Percentiles rank a stretch among this genome's conserved stretches.
These are phyloP conservation scores for Acanthochromis polyacanthus DNA, from an alignment of 2,113 vertebrate genomes.

Conservation along the genomic window DNA sequence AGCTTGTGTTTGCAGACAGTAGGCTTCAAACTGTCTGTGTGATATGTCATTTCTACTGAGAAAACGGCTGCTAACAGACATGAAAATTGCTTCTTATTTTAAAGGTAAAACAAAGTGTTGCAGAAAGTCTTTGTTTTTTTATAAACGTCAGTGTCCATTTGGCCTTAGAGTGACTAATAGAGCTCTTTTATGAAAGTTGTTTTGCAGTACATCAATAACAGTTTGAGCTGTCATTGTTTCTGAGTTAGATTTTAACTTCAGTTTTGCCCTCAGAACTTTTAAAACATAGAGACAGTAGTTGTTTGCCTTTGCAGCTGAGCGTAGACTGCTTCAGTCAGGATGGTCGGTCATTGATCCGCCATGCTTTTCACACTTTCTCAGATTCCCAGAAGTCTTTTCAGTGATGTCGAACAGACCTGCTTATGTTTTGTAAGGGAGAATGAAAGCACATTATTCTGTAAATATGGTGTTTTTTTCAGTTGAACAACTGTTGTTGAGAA, in stretches of 20 bases:
- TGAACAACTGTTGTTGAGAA: conserved; percentile 1
- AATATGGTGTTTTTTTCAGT: conserved; percentile 2
- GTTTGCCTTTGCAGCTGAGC: conserved; percentile 42
- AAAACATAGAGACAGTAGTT: conserved; percentile 45
- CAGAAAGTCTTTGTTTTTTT: background rate
- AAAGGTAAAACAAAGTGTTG: background rate
- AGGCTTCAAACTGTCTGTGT: background rate
- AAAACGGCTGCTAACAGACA: conserved; percentile 15
- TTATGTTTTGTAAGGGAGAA: conserved; percentile 28
- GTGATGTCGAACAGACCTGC: conserved; percentile 47
- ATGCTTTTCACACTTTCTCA: conserved; percentile 73
- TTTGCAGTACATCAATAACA: conserved; percentile 7
- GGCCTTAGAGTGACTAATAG: conserved; percentile 7
- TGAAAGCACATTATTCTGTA: conserved; percentile 27
- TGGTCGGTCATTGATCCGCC: conserved; percentile 63
- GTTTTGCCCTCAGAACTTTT: conserved; percentile 10
- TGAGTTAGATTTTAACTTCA: background rate
- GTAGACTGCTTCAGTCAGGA: conserved; percentile 42
- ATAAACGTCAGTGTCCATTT: conserved; percentile 10
- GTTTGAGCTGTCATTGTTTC: conserved; percentile 28
- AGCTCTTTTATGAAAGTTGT: conserved; percentile 1
- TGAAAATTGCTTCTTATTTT: conserved; percentile 9
- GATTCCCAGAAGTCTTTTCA: conserved; percentile 61
- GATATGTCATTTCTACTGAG: background rate
- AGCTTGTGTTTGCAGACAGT: background rate